Evolutionary conservation across 1,140 invertebrate species (phyloP), one percentile per base, ranked within the genome.

Genomic region (Adelges cooleyi): DNA sequence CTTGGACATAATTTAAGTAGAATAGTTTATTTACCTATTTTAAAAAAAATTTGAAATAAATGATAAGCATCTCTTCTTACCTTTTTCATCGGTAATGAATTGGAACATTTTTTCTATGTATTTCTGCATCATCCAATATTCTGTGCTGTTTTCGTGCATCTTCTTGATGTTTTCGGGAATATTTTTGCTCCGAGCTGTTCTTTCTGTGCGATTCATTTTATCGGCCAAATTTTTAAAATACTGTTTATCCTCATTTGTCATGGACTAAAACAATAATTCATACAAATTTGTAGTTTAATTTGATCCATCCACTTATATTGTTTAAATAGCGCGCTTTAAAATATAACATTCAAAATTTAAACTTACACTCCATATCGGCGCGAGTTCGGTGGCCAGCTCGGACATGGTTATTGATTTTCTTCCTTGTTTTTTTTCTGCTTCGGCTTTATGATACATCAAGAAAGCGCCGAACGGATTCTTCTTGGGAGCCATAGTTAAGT

Each of bases 401-500:
- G 23, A 0, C 10, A 27, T 25, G 18, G 10, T 27, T 1, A 18
- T 2, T n/a, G 33, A 3, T 25, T 18, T 59, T 1, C 6, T 44
- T 42, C 40, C 38, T 6, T 29, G 25, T 5, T 8, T 29, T 25
- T 25, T 40, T 27, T 59, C 38, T n/a, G n/a, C n/a, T 3, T 59
- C 10, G 25, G 17, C 27, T 8, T 27, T 44, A 44, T 42, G 6
- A 8, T 13, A 3, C 13, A 3, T 2, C 13, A 59, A 3, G n/a
- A 59, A 59, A 29, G 10, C 3, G 8, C 6, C 2, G 44, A 46
- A 59, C 17, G 36, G n/a, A 29, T 27, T 20, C 27, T 59, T 59
- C 9, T 59, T 59, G 9, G 53, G 22, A 42, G 40, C n/a, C 54
- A 59, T 59, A n/a, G n/a, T n/a, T n/a, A n/a, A n/a, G n/a, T n/a